Base-by-base conservation (phyloP, 2,888 invertebrate genomes). In the Andrena minutula region DNA sequence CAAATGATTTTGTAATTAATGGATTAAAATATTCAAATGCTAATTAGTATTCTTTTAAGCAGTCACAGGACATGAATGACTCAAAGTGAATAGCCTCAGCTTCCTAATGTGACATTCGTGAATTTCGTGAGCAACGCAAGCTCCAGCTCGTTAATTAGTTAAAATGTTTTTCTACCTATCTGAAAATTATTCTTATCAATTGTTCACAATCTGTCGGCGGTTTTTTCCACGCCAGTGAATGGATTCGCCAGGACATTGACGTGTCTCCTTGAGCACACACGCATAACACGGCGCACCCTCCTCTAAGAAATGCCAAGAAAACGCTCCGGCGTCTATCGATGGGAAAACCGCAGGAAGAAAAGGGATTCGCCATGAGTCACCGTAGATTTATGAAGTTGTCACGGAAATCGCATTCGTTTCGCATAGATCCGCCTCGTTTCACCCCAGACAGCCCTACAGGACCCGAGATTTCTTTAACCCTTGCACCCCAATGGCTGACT, bases 241-340 rank as follows among this genome's bases (percentile, higher is more conserved):
- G 28, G 16, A 16, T 65, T 64, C 64, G 20, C 12, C 23, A 1
- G 16, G 8, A 32, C 61, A n/a, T 41, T 32, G 30, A 61, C 35
- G 61, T 61, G 66, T 80, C 51, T 68, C 60, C 51, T 58, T 47
- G 23, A 16, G 8, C 41, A 8, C 60, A 16, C 20, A 58, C 20
- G 76, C 60, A 70, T 16, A 26, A 61, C 51, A 71, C 64, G 82
- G 35, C 79, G 68, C 75, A 53, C 79, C 79, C 79, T 71, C 63
- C 49, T 63, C 68, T 35, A 68, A 58, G 71, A 82, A 79, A 79
- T 79, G 75, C 75, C 79, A 79, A 63, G 82, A 72, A 79, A 82
- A 79, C 68, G 75, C 68, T 65, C 66, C 41, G 64, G 56, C 12
- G 12, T 56, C 72, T 73, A 68, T 28, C 63, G 63, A 76, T 72